phyloP scores from a whole-genome alignment of 35 echinoderm and acorn worm genomes.

The Patiria miniata region DNA sequence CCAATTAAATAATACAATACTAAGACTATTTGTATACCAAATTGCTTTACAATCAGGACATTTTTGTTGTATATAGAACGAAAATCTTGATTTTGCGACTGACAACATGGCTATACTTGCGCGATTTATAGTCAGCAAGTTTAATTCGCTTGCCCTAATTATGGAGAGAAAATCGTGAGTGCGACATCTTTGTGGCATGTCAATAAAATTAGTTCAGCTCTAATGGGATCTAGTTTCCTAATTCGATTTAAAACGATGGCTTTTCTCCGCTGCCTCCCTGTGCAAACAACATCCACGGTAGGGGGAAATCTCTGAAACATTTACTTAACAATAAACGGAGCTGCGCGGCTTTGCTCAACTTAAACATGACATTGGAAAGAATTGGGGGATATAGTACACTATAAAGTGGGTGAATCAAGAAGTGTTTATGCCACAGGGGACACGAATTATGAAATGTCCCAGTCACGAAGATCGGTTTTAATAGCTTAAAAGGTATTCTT shows the following conservation, averaged over 20 bases:
- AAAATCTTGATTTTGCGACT: too few relatives aligned
- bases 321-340: constrained; percentile 18
- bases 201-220: constrained; percentile 6
- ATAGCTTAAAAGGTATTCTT: constrained; percentile 18
- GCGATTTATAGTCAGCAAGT: not conserved
- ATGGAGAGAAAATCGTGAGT: constrained; percentile 10
- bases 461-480: constrained; percentile 18
- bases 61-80: too few relatives aligned
- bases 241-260: constrained; percentile 14
- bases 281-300: not conserved
- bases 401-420: too few relatives aligned
- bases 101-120: too few relatives aligned
- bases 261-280: not conserved
- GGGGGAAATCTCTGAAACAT: not conserved
- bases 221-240: constrained; percentile 15
- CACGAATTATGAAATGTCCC: constrained; percentile 3
- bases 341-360: not conserved
- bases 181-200: constrained; percentile 20
- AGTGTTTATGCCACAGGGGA: not conserved
- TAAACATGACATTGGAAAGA: too few relatives aligned
- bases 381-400: too few relatives aligned
- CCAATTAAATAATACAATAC: too few relatives aligned
- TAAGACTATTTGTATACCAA: too few relatives aligned
- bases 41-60: too few relatives aligned
- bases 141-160: constrained; percentile 28